These are phyloP conservation scores for Bergia puertoricense DNA, from an alignment of 92 coral and sea anemone species.

Conservation along the genomic window DNA sequence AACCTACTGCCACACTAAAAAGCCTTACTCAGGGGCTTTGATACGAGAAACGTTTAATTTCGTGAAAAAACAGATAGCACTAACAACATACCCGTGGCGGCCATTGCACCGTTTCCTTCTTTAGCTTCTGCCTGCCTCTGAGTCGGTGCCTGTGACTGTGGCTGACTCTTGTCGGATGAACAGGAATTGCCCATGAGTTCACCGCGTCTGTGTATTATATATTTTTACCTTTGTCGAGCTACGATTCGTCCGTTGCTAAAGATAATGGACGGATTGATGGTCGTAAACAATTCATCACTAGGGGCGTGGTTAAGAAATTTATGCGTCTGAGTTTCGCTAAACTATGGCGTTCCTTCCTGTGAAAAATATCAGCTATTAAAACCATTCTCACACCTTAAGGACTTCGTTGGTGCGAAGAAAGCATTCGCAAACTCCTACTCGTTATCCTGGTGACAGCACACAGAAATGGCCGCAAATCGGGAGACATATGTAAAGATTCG, in stretches of 20 bases:
- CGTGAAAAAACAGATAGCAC: not conserved
- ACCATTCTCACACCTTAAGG: not conserved
- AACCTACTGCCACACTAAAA: not conserved
- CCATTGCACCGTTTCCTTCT: slow-evolving; percentile 31
- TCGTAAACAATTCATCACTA: slow-evolving; percentile 44
- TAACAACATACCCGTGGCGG: slow-evolving; percentile 30
- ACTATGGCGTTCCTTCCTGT: not conserved
- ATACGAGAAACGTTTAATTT: too few relatives aligned
- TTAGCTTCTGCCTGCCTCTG: not conserved
- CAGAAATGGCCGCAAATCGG: not conserved
- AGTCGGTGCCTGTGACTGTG: slow-evolving; percentile 14
- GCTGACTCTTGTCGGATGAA: slow-evolving; percentile 39
- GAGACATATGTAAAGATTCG: not conserved
- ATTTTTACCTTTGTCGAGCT: slow-evolving; percentile 30
- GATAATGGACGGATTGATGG: slow-evolving; percentile 44
- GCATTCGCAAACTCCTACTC: not conserved
- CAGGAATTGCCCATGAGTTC: slow-evolving; percentile 41
- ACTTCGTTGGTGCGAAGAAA: not conserved
- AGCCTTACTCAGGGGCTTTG: not conserved
- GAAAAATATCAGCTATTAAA: slow-evolving; percentile 16
- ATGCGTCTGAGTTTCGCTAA: slow-evolving; percentile 42
- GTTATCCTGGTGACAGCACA: slow-evolving; percentile 6
- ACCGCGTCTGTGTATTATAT: slow-evolving; percentile 39
- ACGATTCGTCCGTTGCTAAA: slow-evolving; percentile 52
- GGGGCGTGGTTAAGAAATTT: slow-evolving; percentile 44